These are phyloP conservation scores for Zaprionus inermis DNA, from an alignment of 1,140 invertebrate species.

Conservation along the genomic window DNA sequence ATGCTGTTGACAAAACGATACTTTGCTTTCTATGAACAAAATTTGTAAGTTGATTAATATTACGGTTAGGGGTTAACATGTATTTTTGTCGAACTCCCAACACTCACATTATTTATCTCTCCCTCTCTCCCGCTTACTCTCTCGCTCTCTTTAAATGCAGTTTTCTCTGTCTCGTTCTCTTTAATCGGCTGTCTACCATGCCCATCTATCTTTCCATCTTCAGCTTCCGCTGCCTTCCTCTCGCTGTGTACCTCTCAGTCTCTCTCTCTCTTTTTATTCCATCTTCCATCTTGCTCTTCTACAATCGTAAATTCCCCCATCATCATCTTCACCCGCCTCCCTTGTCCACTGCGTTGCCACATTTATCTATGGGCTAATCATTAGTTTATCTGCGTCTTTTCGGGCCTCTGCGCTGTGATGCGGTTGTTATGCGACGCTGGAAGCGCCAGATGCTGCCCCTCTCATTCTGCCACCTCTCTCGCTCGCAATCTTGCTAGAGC, in stretches of 20 bases:
- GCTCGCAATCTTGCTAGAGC: not conserved
- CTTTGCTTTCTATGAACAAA: too few relatives aligned
- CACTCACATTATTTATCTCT: too few relatives aligned
- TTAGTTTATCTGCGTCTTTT: slow-evolving; percentile 6
- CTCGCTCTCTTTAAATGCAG: not conserved
- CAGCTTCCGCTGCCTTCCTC: not conserved
- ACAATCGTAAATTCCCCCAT: not conserved
- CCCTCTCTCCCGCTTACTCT: too few relatives aligned
- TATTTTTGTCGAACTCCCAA: too few relatives aligned
- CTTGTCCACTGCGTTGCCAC: not conserved
- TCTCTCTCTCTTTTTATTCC: not conserved
- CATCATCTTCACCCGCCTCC: not conserved
- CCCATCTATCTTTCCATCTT: not conserved
- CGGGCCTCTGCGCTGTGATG: not conserved
- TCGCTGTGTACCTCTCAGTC: not conserved
- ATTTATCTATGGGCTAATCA: slow-evolving; percentile 7
- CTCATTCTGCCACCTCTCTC: not conserved
- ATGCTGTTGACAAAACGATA: too few relatives aligned
- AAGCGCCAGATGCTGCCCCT: not conserved
- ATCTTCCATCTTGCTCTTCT: not conserved
- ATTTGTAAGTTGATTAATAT: too few relatives aligned
- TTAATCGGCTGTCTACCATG: not conserved
- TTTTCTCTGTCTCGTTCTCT: not conserved
- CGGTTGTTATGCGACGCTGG: not conserved
- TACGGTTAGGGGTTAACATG: too few relatives aligned